Evolutionary conservation across 2,797 vertebrate genomes (phyloP).

Genomic region (Anguilla megastoma): DNA sequence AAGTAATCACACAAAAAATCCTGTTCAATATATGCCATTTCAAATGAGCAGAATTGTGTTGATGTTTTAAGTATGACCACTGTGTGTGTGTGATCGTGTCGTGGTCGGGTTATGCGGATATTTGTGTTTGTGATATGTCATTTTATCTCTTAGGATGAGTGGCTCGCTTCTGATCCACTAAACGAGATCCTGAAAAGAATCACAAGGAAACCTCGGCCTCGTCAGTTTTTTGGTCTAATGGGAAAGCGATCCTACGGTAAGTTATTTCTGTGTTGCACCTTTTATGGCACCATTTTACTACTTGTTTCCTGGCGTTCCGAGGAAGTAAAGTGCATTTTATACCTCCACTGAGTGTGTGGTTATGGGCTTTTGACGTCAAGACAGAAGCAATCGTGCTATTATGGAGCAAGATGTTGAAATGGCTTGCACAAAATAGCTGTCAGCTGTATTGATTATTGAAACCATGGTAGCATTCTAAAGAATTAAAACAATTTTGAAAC

Average conservation of each 20-base stretch:
- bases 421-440: not conserved
- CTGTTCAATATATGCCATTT: not conserved
- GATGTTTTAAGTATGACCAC: not conserved
- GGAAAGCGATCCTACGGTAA: constrained; percentile 80
- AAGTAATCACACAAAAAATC: not conserved
- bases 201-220: constrained; percentile 74
- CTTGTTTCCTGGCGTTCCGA: not conserved
- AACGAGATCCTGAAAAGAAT: constrained; percentile 77
- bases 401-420: not conserved
- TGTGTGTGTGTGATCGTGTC: not conserved
- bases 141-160: constrained; percentile 65
- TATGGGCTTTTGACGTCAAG: not conserved
- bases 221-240: constrained; percentile 76
- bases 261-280: constrained; percentile 23
- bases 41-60: not conserved
- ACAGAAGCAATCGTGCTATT: not conserved
- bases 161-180: constrained; percentile 68
- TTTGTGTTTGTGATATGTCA: not conserved
- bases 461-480: not conserved
- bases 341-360: not conserved
- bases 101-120: not conserved
- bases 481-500: not conserved
- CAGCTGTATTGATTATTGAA: not conserved
- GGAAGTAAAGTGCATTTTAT: not conserved
- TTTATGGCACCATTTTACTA: not conserved